Percentiles rank a stretch among this genome's conserved stretches.
phyloP scores from a whole-genome alignment of 2,888 invertebrate genomes.

The Beris morrisii region DNA sequence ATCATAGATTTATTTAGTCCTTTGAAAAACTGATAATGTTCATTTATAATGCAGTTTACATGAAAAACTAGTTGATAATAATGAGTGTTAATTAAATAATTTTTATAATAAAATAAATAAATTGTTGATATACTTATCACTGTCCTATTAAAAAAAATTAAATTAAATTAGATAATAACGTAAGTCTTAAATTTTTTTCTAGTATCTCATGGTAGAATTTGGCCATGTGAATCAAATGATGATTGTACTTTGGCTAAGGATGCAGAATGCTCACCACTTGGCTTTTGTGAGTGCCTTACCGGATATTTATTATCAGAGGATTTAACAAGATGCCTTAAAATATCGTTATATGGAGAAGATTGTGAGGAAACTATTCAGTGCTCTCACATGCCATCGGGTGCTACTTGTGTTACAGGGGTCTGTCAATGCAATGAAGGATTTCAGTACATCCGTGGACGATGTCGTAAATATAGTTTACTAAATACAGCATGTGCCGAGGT shows the following conservation, averaged over 20 bases:
- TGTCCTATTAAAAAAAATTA: too few species aligned
- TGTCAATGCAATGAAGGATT: slow-evolving; percentile 55
- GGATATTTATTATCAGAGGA: slow-evolving; percentile 50
- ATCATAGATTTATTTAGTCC: too few species aligned
- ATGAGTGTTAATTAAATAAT: too few species aligned
- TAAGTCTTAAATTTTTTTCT: neutral
- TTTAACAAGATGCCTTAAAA: slow-evolving; percentile 51
- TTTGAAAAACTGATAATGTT: too few species aligned
- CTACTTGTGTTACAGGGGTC: slow-evolving; percentile 54
- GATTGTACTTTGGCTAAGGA: slow-evolving; percentile 47
- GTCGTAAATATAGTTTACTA: slow-evolving; percentile 51
- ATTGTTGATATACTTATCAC: too few species aligned
- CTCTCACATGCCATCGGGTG: slow-evolving; percentile 57
- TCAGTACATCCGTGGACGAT: slow-evolving; percentile 53
- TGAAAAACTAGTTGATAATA: too few species aligned
- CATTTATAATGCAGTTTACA: too few species aligned
- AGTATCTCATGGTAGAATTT: slow-evolving; percentile 40
- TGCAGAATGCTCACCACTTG: slow-evolving; percentile 47
- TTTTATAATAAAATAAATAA: too few species aligned
- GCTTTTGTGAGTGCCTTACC: slow-evolving; percentile 49
- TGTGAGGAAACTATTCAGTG: slow-evolving; percentile 55
- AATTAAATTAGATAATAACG: too few species aligned
- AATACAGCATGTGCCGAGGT: slow-evolving; percentile 51
- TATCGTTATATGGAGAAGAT: slow-evolving; percentile 52
- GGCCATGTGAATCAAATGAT: slow-evolving; percentile 51